Evolutionary conservation across 2,113 vertebrate species (phyloP), one percentile per base, ranked within the genome.

Genomic region (Melozone crissalis): DNA sequence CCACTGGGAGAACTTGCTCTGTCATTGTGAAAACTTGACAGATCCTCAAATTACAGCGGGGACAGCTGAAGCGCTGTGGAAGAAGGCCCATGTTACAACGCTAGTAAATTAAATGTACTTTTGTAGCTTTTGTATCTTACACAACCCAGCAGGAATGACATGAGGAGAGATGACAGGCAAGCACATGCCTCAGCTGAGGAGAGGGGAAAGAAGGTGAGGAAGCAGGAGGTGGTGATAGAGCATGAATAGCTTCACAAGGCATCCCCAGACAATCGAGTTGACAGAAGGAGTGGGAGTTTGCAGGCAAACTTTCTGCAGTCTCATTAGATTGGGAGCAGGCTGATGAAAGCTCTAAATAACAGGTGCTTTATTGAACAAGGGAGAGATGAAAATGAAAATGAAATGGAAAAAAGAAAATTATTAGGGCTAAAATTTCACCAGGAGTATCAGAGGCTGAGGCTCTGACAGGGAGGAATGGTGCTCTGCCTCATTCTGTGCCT

Each of bases 261-360:
- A 94, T 96, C 83, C 92, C 96, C 79, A 96, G 96, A 96, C 83
- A 92, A 86, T 90, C 88, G 76, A 90, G 67, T 11, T 96, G 96
- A 95, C 94, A 96, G 95, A 95, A 96, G 92, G 94, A 97, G 94
- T 94, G 85, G 90, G 96, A 96, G 94, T 95, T 94, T 93, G 85
- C 90, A 95, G 85, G 79, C 71, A 95, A 96, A 94, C 90, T 96
- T 94, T 96, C 83, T 96, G 75, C 90, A 90, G 72, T 93, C 94
- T 95, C 92, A 86, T 92, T 96, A 93, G 88, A 35, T 74, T 55
- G 72, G 76, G 85, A 93, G 88, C 67, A 86, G 79, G 92, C 37
- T 94, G 94, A 95, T 93, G 94, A 95, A 82, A 80, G 47, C 79
- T 86, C 94, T 86, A 88, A 93, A 94, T 96, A 96, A 94, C 94